phyloP scores from a whole-genome alignment of 2,113 vertebrate genomes.

The Tragelaphus scriptus region DNA sequence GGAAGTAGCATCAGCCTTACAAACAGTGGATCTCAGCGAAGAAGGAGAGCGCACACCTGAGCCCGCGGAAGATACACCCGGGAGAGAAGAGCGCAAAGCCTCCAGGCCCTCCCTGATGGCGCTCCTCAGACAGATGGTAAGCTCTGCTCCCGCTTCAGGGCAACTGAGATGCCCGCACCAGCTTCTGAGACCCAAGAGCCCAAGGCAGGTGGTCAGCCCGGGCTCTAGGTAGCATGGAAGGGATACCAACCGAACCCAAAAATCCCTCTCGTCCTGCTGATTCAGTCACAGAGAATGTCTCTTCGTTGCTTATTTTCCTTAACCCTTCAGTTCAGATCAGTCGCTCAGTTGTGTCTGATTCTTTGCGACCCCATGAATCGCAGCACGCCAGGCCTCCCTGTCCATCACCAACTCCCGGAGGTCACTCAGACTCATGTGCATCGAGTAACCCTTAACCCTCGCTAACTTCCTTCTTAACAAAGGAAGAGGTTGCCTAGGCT shows the following conservation, averaged over 20 bases:
- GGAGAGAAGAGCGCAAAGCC: conserved; percentile 70
- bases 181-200: rapidly evolving
- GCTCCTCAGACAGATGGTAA: conserved; percentile 84
- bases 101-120: conserved; percentile 78
- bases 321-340: not conserved
- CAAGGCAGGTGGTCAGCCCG: rapidly evolving
- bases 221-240: rapidly evolving
- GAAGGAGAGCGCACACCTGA: conserved; percentile 31
- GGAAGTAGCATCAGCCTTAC: conserved; percentile 45
- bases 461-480: not conserved
- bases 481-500: not conserved
- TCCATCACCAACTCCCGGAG: too few relatives aligned
- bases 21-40: conserved; percentile 51
- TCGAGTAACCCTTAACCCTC: not conserved
- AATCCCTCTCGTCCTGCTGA: not conserved
- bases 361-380: too few relatives aligned
- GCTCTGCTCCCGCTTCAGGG: not conserved
- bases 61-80: conserved; percentile 41
- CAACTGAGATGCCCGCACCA: rapidly evolving
- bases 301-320: not conserved
- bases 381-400: too few relatives aligned
- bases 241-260: rapidly evolving
- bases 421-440: not conserved
- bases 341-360: rapidly evolving
- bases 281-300: not conserved